phyloP scores from a whole-genome alignment of 2,113 vertebrate species.

The Ceyx margarethae region DNA sequence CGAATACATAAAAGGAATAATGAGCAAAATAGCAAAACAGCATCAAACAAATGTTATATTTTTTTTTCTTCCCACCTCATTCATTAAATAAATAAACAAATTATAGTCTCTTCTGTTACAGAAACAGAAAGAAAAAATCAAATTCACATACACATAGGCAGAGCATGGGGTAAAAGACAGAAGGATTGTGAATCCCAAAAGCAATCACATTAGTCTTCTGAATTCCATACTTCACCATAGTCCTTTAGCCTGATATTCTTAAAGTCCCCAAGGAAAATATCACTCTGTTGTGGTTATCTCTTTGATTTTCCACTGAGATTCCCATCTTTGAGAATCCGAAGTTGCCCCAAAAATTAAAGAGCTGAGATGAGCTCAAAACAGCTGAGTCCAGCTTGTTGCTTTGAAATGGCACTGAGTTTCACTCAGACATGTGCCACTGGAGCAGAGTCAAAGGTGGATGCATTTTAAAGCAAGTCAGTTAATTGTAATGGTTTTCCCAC shows the following conservation, averaged over 20 bases:
- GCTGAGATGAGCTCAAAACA: neutral
- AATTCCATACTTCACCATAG: neutral
- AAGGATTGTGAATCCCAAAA: neutral
- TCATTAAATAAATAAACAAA: neutral
- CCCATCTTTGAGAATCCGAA: neutral
- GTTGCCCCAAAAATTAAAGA: neutral
- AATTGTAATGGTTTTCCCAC: neutral
- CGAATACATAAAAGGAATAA: neutral
- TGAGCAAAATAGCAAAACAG: neutral
- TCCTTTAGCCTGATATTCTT: neutral
- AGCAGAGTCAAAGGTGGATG: neutral
- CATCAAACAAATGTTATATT: neutral
- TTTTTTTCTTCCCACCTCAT: neutral
- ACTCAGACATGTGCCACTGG: fast-evolving
- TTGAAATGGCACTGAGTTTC: neutral
- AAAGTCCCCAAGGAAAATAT: neutral
- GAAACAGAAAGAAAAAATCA: neutral
- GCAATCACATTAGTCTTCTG: neutral
- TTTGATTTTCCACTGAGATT: neutral
- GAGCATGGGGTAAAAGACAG: neutral
- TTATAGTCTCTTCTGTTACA: neutral
- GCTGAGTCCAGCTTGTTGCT: neutral
- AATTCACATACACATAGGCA: neutral
- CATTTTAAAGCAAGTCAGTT: neutral
- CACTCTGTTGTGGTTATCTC: neutral